Evolutionary conservation across 2,797 vertebrate genomes (phyloP).

Genomic region (Alfaro cultratus): DNA sequence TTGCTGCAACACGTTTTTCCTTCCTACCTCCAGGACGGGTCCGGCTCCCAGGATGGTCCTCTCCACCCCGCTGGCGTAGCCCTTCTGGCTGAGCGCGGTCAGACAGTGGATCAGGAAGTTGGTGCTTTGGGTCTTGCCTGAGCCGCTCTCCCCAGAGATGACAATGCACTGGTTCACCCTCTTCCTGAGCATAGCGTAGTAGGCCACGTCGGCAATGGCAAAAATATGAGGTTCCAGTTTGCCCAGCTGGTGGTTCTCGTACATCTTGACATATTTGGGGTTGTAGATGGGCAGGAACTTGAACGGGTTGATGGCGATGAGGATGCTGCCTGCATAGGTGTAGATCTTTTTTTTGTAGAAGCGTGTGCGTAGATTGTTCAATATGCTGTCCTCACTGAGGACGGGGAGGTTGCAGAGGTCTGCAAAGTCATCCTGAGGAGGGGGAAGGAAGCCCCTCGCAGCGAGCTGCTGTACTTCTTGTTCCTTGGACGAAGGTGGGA

Average conservation of each 20-base stretch:
- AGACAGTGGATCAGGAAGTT: slow-evolving; percentile 99
- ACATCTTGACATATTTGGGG: slow-evolving; percentile 98
- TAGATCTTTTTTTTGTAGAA: slow-evolving; percentile 97
- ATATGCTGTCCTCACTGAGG: slow-evolving; percentile 89
- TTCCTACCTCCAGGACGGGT: slow-evolving; percentile 94
- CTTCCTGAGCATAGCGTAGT: slow-evolving; percentile 97
- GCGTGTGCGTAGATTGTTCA: slow-evolving; percentile 90
- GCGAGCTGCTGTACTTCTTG: slow-evolving; percentile 84
- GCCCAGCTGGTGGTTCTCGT: slow-evolving; percentile 97
- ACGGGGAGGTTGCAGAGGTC: slow-evolving; percentile 94
- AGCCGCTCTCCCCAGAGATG: slow-evolving; percentile 98
- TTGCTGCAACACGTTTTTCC: background rate
- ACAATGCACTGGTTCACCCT: slow-evolving; percentile 96
- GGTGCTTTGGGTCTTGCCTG: slow-evolving; percentile 98
- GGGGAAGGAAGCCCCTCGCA: slow-evolving; percentile 92
- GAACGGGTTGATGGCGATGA: slow-evolving; percentile 98
- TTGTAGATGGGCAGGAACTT: slow-evolving; percentile 99
- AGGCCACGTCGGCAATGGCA: slow-evolving; percentile 95
- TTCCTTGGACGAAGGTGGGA: slow-evolving; percentile 83
- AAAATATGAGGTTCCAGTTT: slow-evolving; percentile 98
- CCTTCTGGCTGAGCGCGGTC: slow-evolving; percentile 97
- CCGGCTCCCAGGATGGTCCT: slow-evolving; percentile 97
- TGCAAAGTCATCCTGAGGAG: slow-evolving; percentile 89
- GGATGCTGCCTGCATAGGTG: slow-evolving; percentile 96
- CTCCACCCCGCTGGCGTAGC: slow-evolving; percentile 96